phyloP scores from a whole-genome alignment of 2,888 invertebrate species.

The Salpingus planirostris region DNA sequence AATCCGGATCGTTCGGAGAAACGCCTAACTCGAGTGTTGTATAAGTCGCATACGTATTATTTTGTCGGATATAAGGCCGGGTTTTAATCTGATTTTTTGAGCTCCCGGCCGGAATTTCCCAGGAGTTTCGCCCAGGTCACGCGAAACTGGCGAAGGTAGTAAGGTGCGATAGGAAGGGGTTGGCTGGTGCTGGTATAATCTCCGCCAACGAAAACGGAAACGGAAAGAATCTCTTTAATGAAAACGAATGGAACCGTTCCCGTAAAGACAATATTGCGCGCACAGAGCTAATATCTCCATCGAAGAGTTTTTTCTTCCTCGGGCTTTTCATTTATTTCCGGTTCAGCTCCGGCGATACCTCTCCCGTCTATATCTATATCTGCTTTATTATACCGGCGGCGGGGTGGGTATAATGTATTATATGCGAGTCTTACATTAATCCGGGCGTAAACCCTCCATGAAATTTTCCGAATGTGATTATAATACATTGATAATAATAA shows the following conservation, averaged over 20 bases:
- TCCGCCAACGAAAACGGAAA: conserved; percentile 23
- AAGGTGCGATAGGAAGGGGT: conserved; percentile 25
- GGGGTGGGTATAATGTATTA: too few species aligned
- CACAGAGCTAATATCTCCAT: conserved; percentile 23
- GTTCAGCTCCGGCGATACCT: too few species aligned
- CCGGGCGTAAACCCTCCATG: not conserved
- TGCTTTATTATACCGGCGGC: too few species aligned
- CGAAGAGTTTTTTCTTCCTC: conserved; percentile 10
- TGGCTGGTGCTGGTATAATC: too few species aligned
- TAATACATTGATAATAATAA: too few species aligned
- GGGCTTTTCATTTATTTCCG: conserved; percentile 9
- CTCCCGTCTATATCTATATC: too few species aligned
- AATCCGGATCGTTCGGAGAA: too few species aligned
- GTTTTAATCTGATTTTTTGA: conserved; percentile 31
- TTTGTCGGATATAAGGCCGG: conserved; percentile 7
- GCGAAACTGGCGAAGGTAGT: conserved; percentile 14
- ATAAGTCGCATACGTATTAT: too few species aligned
- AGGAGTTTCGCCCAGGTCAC: conserved; percentile 16
- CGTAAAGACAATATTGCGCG: conserved; percentile 30
- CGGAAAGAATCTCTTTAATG: conserved; percentile 31
- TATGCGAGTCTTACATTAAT: not conserved
- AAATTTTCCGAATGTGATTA: not conserved
- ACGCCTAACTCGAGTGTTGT: too few species aligned
- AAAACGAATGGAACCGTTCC: conserved; percentile 31
- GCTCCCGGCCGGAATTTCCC: conserved; percentile 27